phyloP scores from a whole-genome alignment of 2,113 vertebrate genomes.

The Isurus oxyrinchus region DNA sequence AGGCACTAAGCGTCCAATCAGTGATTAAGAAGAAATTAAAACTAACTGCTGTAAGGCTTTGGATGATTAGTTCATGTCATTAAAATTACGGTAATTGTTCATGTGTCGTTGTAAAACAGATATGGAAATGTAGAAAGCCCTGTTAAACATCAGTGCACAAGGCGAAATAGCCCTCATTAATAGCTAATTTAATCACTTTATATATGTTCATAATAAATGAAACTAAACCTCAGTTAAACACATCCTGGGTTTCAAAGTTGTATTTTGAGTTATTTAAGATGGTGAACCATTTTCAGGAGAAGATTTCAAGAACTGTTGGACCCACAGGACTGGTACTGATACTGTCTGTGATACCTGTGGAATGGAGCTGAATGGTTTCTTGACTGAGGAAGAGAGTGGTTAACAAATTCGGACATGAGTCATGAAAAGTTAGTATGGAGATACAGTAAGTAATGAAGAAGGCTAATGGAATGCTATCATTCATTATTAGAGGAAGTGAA shows the following conservation, averaged over 20 bases:
- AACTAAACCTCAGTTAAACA: background rate
- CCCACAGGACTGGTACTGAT: background rate
- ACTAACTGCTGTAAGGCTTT: background rate
- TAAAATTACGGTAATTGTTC: background rate
- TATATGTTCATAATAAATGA: background rate
- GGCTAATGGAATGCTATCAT: no score
- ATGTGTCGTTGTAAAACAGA: background rate
- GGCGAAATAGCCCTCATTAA: background rate
- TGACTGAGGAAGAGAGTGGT: background rate
- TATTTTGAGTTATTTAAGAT: background rate
- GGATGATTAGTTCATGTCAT: constrained; percentile 5
- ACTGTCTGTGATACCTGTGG: background rate
- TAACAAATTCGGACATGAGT: background rate
- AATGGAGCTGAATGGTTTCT: background rate
- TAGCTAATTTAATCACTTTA: background rate
- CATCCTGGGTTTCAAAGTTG: background rate
- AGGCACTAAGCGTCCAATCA: background rate
- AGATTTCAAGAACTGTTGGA: background rate
- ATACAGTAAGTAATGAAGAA: no score
- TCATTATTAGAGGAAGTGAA: no score
- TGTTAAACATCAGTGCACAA: background rate
- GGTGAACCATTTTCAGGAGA: background rate
- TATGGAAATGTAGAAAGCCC: background rate
- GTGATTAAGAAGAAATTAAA: constrained; percentile 10
- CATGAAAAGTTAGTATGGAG: no score